These are phyloP conservation scores for Xestia sexstrigata DNA, from an alignment of 2,888 invertebrate species.

Conservation along the genomic window DNA sequence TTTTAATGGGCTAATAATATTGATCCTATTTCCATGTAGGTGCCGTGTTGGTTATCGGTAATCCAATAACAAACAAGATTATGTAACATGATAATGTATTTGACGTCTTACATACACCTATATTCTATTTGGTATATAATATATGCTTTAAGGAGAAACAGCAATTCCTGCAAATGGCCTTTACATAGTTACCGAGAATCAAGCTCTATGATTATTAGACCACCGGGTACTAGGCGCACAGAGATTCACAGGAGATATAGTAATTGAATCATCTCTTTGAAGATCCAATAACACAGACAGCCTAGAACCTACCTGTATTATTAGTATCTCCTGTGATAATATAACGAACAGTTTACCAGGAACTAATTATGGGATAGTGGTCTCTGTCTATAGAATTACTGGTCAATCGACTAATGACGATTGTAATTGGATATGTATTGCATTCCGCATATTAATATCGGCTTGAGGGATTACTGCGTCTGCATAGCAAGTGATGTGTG, in stretches of 20 bases:
- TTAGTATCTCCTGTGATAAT: conserved; percentile 11
- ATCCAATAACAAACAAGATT: conserved; percentile 12
- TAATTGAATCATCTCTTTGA: conserved; percentile 35
- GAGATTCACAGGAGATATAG: conserved; percentile 10
- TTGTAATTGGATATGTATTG: conserved; percentile 64
- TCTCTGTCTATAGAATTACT: conserved; percentile 46
- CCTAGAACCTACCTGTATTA: conserved; percentile 3
- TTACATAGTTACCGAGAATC: conserved; percentile 6
- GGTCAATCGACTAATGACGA: conserved; percentile 57
- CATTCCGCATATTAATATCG: conserved; percentile 61
- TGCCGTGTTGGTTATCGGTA: not conserved
- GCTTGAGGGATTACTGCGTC: conserved; percentile 50
- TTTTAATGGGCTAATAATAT: not conserved
- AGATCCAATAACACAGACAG: conserved; percentile 11
- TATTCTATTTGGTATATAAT: not conserved
- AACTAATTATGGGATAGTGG: conserved; percentile 54
- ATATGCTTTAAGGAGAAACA: not conserved
- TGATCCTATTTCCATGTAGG: not conserved
- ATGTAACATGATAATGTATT: not conserved
- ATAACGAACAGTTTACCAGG: conserved; percentile 38
- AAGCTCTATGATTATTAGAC: conserved; percentile 13
- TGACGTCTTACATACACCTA: not conserved
- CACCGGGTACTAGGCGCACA: conserved; percentile 17
- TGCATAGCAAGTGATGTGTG: conserved; percentile 47
- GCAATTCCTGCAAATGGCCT: not conserved